A percentile compares a stretch with the other conserved stretches of the same genome.
These are phyloP conservation scores for Thryonomys swinderianus DNA, from an alignment of 2,113 vertebrate genomes.

Conservation along the genomic window DNA sequence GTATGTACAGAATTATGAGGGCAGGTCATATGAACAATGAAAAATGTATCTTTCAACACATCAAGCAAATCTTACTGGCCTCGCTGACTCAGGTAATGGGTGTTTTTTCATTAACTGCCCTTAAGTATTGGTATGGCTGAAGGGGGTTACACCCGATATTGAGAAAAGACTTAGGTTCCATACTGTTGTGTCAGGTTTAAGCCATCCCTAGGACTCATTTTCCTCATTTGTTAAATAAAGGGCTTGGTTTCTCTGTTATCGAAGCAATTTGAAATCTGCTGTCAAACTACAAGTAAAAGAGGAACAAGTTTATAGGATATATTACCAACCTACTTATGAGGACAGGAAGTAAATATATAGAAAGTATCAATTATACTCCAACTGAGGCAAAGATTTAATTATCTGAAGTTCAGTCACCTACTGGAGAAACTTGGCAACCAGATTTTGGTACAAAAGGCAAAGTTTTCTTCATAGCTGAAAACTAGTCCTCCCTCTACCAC, in stretches of 20 bases:
- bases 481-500: background rate
- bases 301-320: background rate
- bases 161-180: background rate
- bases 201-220: background rate
- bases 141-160: background rate
- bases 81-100: background rate
- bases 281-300: background rate
- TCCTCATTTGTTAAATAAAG: background rate
- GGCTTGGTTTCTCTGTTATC: background rate
- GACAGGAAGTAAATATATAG: background rate
- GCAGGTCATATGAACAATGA: background rate
- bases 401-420: background rate
- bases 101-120: background rate
- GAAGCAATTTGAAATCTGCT: slow-evolving; percentile 8
- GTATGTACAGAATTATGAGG: background rate
- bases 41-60: background rate
- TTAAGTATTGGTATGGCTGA: background rate
- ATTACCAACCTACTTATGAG: background rate
- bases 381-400: background rate
- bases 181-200: background rate
- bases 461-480: background rate
- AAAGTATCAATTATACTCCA: background rate
- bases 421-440: background rate
- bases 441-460: background rate
- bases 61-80: background rate